Evolutionary conservation across 2,888 invertebrate species (phyloP), one percentile per base, ranked within the genome.

Genomic region (Drosophila affinis): DNA sequence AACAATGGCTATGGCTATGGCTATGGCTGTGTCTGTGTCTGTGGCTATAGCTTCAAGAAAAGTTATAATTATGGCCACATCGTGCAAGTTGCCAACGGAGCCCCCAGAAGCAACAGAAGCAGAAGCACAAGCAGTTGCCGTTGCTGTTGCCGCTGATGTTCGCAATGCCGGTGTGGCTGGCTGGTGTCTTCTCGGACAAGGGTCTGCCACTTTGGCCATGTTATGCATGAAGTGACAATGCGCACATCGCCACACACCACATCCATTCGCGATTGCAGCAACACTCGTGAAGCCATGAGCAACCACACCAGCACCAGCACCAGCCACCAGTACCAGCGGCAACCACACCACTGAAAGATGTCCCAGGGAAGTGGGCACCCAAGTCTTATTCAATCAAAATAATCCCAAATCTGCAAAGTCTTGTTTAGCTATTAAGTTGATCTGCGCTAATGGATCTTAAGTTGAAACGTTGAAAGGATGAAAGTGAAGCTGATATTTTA

Each of bases 151-250:
- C 7, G 39, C 7, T 39, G 39, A 14, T 39, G 39, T 32, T 45
- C 32, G 32, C 17, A 52, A 18, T 27, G 54, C 44, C 55, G 29
- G 32, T 27, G 45, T 27, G 49, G 29, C 29, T 47, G 45, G 62
- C 44, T 34, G 57, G 46, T 27, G 34, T 29, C 45, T 47, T 45
- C 27, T 62, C 24, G 67, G 61, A 56, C 63, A 76, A 62, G 59
- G 69, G 76, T 82, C 67, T 69, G 56, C 70, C 70, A 61, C 74
- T 65, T 77, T 71, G 55, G 73, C 53, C 64, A 68, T 70, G 85
- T 82, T 81, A 82, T 87, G 87, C 84, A 67, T 87, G 76, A 84
- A 78, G 72, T 82, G 81, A 87, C 81, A 87, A 78, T 64, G 81
- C 72, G 71, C 80, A 71, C 79, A 78, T 48, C 52, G 63, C 62